Conservation (phyloP, 2,888 invertebrate species). For the Nineta flava region DNA sequence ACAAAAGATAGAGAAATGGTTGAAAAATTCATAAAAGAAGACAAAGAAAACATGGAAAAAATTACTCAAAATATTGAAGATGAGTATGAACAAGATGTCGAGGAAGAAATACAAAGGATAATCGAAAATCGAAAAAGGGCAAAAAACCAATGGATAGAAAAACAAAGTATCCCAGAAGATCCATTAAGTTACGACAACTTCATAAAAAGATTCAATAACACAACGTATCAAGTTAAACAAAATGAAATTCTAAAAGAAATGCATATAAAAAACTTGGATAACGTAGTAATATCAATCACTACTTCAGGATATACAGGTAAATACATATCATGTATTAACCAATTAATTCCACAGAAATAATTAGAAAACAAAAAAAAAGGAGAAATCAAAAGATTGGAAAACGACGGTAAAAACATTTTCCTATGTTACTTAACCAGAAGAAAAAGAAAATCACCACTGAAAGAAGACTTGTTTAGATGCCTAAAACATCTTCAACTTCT, state of each 20-base stretch:
- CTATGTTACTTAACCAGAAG: background rate
- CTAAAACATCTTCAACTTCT: background rate
- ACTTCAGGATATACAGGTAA: background rate
- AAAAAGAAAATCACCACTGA: background rate
- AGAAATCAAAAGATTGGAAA: background rate
- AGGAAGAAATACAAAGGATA: background rate
- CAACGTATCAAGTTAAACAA: background rate
- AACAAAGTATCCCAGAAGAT: background rate
- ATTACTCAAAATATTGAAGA: background rate
- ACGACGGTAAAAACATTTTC: background rate
- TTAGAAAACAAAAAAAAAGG: background rate
- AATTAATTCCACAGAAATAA: background rate
- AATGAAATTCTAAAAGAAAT: background rate
- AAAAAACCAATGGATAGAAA: background rate
- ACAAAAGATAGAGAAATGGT: background rate
- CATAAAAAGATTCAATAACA: background rate
- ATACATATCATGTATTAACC: background rate
- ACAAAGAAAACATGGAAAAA: no score
- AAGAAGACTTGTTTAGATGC: background rate
- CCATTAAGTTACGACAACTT: background rate
- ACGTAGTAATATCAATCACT: background rate
- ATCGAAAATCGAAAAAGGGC: background rate
- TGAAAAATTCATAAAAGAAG: background rate
- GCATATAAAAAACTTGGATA: background rate
- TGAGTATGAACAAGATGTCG: background rate